Base-by-base conservation (phyloP, 1,140 invertebrate genomes). In the Diorhabda sublineata region DNA sequence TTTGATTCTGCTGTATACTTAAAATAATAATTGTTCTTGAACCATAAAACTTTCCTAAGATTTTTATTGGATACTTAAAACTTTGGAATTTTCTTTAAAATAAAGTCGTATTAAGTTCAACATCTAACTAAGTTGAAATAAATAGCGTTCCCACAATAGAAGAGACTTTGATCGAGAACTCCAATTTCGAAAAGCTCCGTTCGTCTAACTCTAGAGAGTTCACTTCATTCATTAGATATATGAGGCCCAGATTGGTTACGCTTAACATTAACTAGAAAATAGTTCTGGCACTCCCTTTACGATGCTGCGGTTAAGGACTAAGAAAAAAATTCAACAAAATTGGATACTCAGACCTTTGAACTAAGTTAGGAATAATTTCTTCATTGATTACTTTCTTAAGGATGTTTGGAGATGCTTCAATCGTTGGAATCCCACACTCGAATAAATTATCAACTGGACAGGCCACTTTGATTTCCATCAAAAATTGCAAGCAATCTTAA, bases 61-160 rank as follows among this genome's bases (percentile, higher is more conserved):
- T 26, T 26, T 26, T 26, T 26, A 26, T 26, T 26, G 26, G 26
- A 26, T 26, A 26, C 0, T 26, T 26, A 26, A 26, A 26, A 26
- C 26, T 26, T 26, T 26, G 26, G 26, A 74, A 74, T 74, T 71
- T 66, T 59, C 73, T 65, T 58, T 63, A 58, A 59, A 63, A 63
- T 63, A 52, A 45, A 63, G 61, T 63, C 61, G 61, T 63, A 42
- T 45, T 9, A 52, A 63, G 42, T 63, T 63, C 43, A 45, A 45
- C 61, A 11, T 45, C 69, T 58, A 66, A 66, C 69, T 66, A 70
- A 70, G 69, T 70, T 70, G 65, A 70, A 66, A 70, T 70, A 70
- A 70, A 70, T 70, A 47, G 64, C 52, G 52, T 63, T 42, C 68
- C 58, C 58, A 63, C 63, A 61, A 63, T 70, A 47, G 64, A 66